phyloP scores from a whole-genome alignment of 2,797 vertebrate genomes.

The Hippocampus kuda region DNA sequence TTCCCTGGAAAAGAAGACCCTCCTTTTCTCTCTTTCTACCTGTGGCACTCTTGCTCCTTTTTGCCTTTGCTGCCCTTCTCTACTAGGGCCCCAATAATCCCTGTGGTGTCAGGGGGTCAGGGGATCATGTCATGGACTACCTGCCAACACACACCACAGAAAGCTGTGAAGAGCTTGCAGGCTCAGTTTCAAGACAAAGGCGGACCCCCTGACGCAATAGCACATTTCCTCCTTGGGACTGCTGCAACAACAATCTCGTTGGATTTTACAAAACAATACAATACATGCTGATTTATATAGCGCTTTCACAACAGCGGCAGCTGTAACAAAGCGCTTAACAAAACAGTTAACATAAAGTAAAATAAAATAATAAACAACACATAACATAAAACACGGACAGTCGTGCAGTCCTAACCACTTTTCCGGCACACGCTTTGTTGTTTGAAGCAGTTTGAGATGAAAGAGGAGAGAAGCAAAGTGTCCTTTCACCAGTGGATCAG shows the following conservation, averaged over 20 bases:
- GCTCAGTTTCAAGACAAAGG: background rate
- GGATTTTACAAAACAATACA: too few relatives aligned
- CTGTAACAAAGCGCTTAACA: too few relatives aligned
- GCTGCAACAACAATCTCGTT: background rate
- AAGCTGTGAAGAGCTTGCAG: slow-evolving; percentile 16
- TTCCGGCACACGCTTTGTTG: too few relatives aligned
- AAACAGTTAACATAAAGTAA: too few relatives aligned
- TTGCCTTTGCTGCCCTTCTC: slow-evolving; percentile 23
- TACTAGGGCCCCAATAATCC: slow-evolving; percentile 38
- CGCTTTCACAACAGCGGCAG: too few relatives aligned
- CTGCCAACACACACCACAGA: slow-evolving; percentile 22
- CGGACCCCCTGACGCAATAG: background rate
- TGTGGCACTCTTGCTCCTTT: slow-evolving; percentile 23
- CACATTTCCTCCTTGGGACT: background rate
- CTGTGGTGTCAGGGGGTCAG: slow-evolving; percentile 42
- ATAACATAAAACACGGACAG: too few relatives aligned
- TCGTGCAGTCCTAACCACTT: too few relatives aligned
- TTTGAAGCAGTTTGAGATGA: too few relatives aligned
- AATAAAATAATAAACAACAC: too few relatives aligned
- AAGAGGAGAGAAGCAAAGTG: too few relatives aligned
- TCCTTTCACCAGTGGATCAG: too few relatives aligned
- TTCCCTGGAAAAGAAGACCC: slow-evolving; percentile 22
- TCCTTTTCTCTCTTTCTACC: slow-evolving; percentile 23
- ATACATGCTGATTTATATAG: too few relatives aligned
- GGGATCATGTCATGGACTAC: slow-evolving; percentile 25